Conservation (phyloP, 2,888 invertebrate species). For the Nephrotoma flavescens region DNA sequence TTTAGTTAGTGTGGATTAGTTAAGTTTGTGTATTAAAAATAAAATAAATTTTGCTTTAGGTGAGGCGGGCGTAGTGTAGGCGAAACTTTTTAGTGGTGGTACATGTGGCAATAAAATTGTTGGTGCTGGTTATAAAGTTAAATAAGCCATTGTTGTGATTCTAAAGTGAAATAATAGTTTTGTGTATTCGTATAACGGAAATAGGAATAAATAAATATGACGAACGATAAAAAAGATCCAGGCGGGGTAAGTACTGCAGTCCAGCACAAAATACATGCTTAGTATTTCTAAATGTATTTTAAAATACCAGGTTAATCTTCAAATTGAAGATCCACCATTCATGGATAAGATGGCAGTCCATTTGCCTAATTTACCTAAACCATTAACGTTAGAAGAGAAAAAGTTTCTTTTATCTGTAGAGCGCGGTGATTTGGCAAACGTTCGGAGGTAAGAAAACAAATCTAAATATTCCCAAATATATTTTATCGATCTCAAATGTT, state of each 20-base stretch:
- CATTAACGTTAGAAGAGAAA: conserved; percentile 70
- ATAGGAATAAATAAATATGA: conserved; percentile 16
- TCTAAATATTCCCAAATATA: background rate
- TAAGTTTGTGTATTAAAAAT: background rate
- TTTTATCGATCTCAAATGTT: background rate
- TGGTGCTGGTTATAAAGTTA: background rate
- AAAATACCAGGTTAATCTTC: background rate
- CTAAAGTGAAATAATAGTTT: background rate
- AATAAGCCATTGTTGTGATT: no score
- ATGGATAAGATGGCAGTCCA: conserved; percentile 9
- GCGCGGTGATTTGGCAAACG: conserved; percentile 80
- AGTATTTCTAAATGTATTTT: background rate
- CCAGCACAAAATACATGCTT: no score
- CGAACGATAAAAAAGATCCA: conserved; percentile 20
- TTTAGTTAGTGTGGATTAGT: background rate
- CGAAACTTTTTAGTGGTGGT: background rate
- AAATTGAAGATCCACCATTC: conserved; percentile 15
- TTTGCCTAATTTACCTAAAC: conserved; percentile 47
- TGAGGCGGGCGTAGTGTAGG: background rate
- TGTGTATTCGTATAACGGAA: background rate
- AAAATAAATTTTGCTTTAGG: background rate
- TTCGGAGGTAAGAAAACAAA: conserved; percentile 46
- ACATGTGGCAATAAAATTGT: background rate
- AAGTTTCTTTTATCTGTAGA: conserved; percentile 85
- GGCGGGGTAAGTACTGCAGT: conserved; percentile 18